These are phyloP conservation scores for Coleophora flavipennella DNA, from an alignment of 2,888 invertebrate species.

Conservation along the genomic window DNA sequence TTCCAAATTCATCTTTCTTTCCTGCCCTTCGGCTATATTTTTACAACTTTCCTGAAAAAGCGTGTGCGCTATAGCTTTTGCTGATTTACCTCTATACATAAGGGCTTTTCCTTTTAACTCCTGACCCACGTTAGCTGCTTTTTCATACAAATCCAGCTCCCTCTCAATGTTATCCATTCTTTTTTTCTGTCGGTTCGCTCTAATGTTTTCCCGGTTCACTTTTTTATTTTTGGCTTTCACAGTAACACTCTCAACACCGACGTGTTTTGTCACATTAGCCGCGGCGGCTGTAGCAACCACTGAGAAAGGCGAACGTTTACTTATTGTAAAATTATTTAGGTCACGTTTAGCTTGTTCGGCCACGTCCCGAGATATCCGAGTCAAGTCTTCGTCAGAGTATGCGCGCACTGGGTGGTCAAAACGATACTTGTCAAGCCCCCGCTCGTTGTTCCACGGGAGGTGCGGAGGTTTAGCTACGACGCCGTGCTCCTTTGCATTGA, in stretches of 20 bases:
- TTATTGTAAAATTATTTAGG: conserved; percentile 73
- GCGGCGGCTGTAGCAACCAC: conserved; percentile 76
- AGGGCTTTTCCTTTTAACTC: conserved; percentile 69
- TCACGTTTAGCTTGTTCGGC: conserved; percentile 80
- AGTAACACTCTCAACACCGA: conserved; percentile 67
- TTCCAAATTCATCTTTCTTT: conserved; percentile 35
- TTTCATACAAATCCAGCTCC: conserved; percentile 49
- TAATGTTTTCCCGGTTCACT: conserved; percentile 45
- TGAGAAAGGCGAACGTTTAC: conserved; percentile 75
- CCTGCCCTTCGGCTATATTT: conserved; percentile 62
- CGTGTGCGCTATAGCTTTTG: conserved; percentile 79
- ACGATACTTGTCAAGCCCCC: conserved; percentile 78
- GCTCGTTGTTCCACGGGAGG: conserved; percentile 82
- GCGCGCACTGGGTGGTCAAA: conserved; percentile 75
- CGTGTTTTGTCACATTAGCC: conserved; percentile 75
- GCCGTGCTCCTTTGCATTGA: conserved; percentile 77
- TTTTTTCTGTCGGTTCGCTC: conserved; percentile 57
- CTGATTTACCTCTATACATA: conserved; percentile 82
- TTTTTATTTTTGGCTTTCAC: conserved; percentile 64
- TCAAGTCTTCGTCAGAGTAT: conserved; percentile 79
- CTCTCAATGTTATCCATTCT: conserved; percentile 55
- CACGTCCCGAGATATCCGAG: conserved; percentile 76
- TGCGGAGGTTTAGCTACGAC: conserved; percentile 70
- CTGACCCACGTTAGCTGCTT: conserved; percentile 55
- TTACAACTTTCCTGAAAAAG: conserved; percentile 73